Evolutionary conservation across 2,888 invertebrate genomes (phyloP), one percentile per base, ranked within the genome.

Genomic region (Eudemis profundana): DNA sequence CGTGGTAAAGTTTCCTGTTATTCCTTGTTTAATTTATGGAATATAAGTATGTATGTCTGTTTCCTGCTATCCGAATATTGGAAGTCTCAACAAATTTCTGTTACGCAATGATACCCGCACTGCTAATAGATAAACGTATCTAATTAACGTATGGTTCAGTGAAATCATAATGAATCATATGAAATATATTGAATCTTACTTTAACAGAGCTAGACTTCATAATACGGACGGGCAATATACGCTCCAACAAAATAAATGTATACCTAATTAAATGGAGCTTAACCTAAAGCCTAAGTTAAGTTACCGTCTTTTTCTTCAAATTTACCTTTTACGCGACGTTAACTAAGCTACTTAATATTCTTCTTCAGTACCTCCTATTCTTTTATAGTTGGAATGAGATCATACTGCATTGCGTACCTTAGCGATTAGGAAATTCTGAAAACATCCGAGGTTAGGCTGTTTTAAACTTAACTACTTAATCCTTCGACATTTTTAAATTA

Each of bases 401-500:
- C 10, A 19, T 46, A 61, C 36, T 67, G 68, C 67, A 59, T 21
- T 65, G 27, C 15, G 36, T 56, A 59, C 23, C 15, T n/a, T 47
- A 59, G 21, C 12, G 47, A 56, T 29, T 47, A 59, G 36, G 21
- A 23, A 47, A 10, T 36, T 47, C 29, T 17, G n/a, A 19, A 33
- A 21, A 21, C 7, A 29, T 29, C 29, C 10, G 29, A 8, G 7
- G 29, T 29, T 29, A 23, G 3, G 29, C 1, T 8, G 8, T 29
- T 29, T 29, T 29, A 29, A 29, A 29, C 7, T 29, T 29, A 29
- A n/a, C n/a, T n/a, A n/a, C n/a, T n/a, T n/a, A n/a, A n/a, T n/a
- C n/a, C n/a, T n/a, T n/a, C 7, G 29, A 4, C 29, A 3, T n/a
- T n/a, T n/a, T n/a, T n/a, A n/a, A n/a, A n/a, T n/a, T n/a, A 29